Base-by-base conservation (phyloP, 2,113 vertebrate species). In the Anseranas semipalmata region DNA sequence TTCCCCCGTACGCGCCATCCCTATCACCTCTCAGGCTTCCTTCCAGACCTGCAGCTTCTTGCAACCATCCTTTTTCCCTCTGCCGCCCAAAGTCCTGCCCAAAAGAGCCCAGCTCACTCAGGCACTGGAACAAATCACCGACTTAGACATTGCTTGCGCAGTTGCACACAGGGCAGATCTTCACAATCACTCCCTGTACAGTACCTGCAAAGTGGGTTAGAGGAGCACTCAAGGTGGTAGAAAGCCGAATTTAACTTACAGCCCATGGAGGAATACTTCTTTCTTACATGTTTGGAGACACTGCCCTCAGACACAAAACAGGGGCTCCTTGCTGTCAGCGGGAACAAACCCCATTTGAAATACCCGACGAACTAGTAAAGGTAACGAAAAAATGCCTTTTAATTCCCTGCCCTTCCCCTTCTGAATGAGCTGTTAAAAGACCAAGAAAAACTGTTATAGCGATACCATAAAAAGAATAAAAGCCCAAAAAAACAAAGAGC, bases 361-460 rank as follows among this genome's bases (percentile, higher is more conserved):
- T 37, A 70, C 41, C 87, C 43, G 22, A 20, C 45, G 56, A 95
- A 79, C n/a, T 39, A 55, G 75, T 66, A 91, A 80, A 89, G n/a
- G 66, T 85, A 95, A 90, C 22, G 53, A 73, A 90, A 94, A 95
- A 76, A 33, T 0, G 17, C 20, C 75, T 92, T 91, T 90, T 96
- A 96, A 84, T 97, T 98, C 97, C 93, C 94, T 95, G 91, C 83
- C 96, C 96, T 97, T 96, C 92, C 96, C 89, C 95, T 98, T 95
- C 97, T 98, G 98, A 98, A 98, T 98, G 98, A 98, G 98, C 98
- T 98, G 98, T 98, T 98, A 98, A 98, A 98, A 98, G 98, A 98
- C 98, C 98, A 98, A 98, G 97, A 96, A 97, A 98, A 98, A 97
- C 98, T 98, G 98, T 98, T 98, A 97, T 52, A 98, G 97, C 37